These are phyloP conservation scores for Drosophila cardini DNA, from an alignment of 1,140 invertebrate species.

Conservation along the genomic window DNA sequence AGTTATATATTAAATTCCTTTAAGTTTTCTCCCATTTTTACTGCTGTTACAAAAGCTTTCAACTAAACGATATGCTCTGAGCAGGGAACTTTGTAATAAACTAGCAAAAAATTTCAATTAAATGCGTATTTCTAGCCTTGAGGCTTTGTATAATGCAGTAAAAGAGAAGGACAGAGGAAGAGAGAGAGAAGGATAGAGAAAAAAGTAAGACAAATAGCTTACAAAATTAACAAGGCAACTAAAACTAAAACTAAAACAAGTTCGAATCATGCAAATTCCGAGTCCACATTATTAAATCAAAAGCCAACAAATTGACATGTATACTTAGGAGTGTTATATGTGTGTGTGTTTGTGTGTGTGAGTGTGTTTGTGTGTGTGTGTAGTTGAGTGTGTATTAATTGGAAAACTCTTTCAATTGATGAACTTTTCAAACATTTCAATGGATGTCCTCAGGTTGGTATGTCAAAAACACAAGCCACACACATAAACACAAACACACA, in stretches of 20 bases:
- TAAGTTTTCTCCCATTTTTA: neutral
- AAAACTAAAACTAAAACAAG: constrained; percentile 24
- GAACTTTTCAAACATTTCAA: constrained; percentile 61
- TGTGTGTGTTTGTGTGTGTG: constrained; percentile 8
- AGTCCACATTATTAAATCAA: constrained; percentile 52
- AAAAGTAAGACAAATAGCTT: constrained; percentile 9
- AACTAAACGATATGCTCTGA: neutral
- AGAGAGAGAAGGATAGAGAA: neutral
- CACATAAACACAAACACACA: neutral
- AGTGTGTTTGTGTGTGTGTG: constrained; percentile 18
- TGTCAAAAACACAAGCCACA: constrained; percentile 57
- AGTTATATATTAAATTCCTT: neutral
- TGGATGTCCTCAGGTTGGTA: constrained; percentile 42
- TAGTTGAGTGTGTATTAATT: constrained; percentile 57
- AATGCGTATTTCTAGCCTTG: constrained; percentile 44
- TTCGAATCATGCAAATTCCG: constrained; percentile 38
- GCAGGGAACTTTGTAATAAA: neutral
- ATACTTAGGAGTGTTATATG: neutral
- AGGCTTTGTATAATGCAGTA: constrained; percentile 10
- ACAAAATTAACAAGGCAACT: constrained; percentile 44
- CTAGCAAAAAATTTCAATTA: constrained; percentile 45
- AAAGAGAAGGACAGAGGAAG: neutral
- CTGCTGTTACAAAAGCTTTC: neutral
- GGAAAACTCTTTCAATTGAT: constrained; percentile 59
- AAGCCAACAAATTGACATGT: constrained; percentile 24